A percentile compares a stretch with the other conserved stretches of the same genome.
phyloP scores from a whole-genome alignment of 2,888 invertebrate genomes.

The Metopia argyrocephala region DNA sequence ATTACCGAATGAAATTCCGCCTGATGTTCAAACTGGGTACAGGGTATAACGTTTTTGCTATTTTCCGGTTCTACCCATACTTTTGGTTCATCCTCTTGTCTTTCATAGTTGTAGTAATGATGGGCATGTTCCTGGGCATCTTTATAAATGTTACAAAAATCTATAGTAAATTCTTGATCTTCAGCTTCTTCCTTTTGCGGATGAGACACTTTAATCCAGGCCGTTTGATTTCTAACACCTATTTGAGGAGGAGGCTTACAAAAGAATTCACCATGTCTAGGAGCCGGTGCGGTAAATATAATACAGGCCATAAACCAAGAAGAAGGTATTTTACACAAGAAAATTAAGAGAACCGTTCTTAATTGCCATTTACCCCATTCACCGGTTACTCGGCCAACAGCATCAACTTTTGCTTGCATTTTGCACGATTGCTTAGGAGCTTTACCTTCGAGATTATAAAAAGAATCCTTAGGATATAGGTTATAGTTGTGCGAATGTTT shows the following conservation, averaged over 20 bases:
- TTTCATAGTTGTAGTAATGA: slow-evolving; percentile 75
- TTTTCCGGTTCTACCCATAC: slow-evolving; percentile 75
- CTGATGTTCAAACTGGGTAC: slow-evolving; percentile 76
- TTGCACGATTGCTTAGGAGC: slow-evolving; percentile 69
- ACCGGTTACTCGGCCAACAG: slow-evolving; percentile 78
- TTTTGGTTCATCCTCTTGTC: slow-evolving; percentile 72
- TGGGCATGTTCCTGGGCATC: slow-evolving; percentile 77
- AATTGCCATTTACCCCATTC: slow-evolving; percentile 79
- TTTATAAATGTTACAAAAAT: slow-evolving; percentile 78
- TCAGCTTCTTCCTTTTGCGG: slow-evolving; percentile 76
- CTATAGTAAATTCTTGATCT: slow-evolving; percentile 77
- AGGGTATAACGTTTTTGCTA: slow-evolving; percentile 76
- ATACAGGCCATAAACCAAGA: slow-evolving; percentile 80
- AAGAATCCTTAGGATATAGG: slow-evolving; percentile 74
- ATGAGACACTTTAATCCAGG: slow-evolving; percentile 78
- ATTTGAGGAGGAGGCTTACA: slow-evolving; percentile 77
- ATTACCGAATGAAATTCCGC: slow-evolving; percentile 76
- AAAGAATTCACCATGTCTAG: slow-evolving; percentile 78
- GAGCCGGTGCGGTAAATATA: slow-evolving; percentile 79
- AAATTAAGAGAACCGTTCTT: slow-evolving; percentile 78
- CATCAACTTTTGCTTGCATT: slow-evolving; percentile 77
- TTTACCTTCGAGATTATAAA: slow-evolving; percentile 72
- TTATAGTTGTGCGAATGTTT: slow-evolving; percentile 68
- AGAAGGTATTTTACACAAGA: slow-evolving; percentile 79
- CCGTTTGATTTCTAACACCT: slow-evolving; percentile 73